Percentiles rank a stretch among this genome's conserved stretches.
Conservation (phyloP, 2,797 vertebrate genomes). For the Atherinosoma microstoma region DNA sequence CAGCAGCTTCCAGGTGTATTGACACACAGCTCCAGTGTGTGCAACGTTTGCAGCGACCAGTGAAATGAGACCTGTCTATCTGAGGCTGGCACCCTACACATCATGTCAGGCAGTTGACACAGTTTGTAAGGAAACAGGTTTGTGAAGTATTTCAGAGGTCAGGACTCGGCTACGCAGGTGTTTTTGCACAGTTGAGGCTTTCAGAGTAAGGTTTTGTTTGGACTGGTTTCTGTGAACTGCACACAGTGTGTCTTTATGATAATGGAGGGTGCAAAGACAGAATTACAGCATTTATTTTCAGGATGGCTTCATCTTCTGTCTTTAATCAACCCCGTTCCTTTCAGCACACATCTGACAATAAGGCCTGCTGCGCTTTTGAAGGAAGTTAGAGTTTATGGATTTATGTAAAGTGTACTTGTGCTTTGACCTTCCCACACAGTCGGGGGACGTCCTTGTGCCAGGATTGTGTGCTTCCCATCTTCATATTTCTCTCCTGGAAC, state of each 20-base stretch:
- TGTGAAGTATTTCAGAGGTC: conserved; percentile 25
- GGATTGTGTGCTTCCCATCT: conserved; percentile 53
- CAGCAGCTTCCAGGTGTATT: conserved; percentile 12
- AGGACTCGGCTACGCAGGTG: conserved; percentile 44
- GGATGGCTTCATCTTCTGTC: conserved; percentile 18
- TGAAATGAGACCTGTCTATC: conserved; percentile 35
- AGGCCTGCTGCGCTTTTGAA: conserved; percentile 47
- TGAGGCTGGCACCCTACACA: conserved; percentile 2
- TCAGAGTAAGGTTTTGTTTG: conserved; percentile 61
- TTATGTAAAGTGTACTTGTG: conserved; percentile 62
- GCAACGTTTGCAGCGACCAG: conserved; percentile 26
- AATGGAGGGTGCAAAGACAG: conserved; percentile 25
- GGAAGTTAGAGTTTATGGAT: conserved; percentile 54
- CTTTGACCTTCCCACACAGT: conserved; percentile 60
- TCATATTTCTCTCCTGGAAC: conserved; percentile 49
- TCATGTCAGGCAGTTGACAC: conserved; percentile 6
- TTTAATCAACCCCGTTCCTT: conserved; percentile 25
- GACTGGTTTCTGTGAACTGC: conserved; percentile 41
- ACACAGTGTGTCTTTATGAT: conserved; percentile 37
- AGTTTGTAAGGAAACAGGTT: conserved; percentile 26
- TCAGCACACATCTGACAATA: conserved; percentile 22
- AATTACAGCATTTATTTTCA: conserved; percentile 56
- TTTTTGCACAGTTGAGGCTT: conserved; percentile 43
- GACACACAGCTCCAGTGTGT: conserved; percentile 14
- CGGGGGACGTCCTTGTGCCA: conserved; percentile 23